Base-by-base conservation (phyloP, 2,888 invertebrate species). In the Drosophila nigricruria region DNA sequence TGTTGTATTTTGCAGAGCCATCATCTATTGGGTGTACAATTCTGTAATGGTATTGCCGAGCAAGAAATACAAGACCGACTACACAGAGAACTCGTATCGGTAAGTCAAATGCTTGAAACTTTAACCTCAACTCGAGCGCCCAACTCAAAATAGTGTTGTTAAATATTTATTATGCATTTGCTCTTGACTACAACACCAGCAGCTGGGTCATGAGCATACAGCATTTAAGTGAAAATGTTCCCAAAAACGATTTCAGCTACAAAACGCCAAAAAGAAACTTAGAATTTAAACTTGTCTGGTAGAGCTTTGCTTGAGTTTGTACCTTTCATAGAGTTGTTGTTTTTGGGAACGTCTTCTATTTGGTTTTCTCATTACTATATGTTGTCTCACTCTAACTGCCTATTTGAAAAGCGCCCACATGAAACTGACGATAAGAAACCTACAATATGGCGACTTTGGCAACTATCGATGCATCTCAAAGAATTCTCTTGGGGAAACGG, bases 401-500 rank as follows among this genome's bases (percentile, higher is more conserved):
- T 70, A 60, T 75, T 77, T 47, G 60, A 59, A 70, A 66, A 95
- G 97, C 92, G 96, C 97, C 32, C 96, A 97, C 93, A 97, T 98
- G 97, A 96, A 96, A 92, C 94, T 98, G 89, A 97, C 97, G 74
- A 97, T 98, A 86, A 95, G 96, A 90, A 96, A 96, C 93, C 94
- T 98, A 72, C 96, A 96, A 92, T 94, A 95, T 65, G 96, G 95
- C 62, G 98, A 98, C 94, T 97, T 97, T 91, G 97, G 97, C 76
- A 97, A 96, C 94, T 98, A 98, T 93, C 94, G 97, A 89, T 98
- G 98, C 94, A 97, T 98, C 93, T 97, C 97, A 85, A 98, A 98
- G 94, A 98, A 98, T 94, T 97, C 97, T 60, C 95, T 98, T 52
- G 98, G 98, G 72, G 98, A 98, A 94, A 98, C 97, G 12, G 97